phyloP scores from a whole-genome alignment of 2,888 invertebrate species.

The Myopa tessellatipennis region DNA sequence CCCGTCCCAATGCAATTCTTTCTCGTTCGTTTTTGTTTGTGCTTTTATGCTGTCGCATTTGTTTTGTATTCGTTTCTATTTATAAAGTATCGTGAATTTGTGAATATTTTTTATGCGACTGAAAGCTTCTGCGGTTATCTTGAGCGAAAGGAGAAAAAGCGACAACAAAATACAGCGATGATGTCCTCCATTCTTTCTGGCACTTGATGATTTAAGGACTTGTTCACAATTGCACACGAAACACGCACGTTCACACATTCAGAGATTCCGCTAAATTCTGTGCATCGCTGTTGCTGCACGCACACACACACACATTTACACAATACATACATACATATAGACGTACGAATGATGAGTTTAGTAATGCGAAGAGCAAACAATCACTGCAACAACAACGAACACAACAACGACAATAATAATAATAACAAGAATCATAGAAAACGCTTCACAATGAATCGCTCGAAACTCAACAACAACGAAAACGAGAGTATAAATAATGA shows the following conservation, averaged over 20 bases:
- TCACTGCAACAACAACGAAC: background rate
- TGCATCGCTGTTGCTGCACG: background rate
- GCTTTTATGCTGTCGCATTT: background rate
- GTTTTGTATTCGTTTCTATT: no score
- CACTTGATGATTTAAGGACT: no score
- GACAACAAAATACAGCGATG: no score
- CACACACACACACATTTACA: background rate
- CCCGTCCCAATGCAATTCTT: background rate
- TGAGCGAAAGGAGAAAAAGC: no score
- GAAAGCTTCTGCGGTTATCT: no score
- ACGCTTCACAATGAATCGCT: background rate
- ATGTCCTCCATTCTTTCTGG: no score
- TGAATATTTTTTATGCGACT: no score
- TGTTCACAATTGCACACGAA: no score
- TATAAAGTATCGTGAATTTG: no score
- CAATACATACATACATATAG: background rate
- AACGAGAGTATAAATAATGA: background rate
- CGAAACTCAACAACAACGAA: background rate
- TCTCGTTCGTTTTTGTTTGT: background rate
- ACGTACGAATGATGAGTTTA: background rate
- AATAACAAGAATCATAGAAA: background rate
- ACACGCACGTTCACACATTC: background rate
- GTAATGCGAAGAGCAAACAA: background rate
- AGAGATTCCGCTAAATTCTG: background rate
- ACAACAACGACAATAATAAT: background rate